Percentiles rank a stretch among this genome's conserved stretches.
Conservation (phyloP, 2,888 invertebrate genomes). For the Thecocarcelia acutangulata region DNA sequence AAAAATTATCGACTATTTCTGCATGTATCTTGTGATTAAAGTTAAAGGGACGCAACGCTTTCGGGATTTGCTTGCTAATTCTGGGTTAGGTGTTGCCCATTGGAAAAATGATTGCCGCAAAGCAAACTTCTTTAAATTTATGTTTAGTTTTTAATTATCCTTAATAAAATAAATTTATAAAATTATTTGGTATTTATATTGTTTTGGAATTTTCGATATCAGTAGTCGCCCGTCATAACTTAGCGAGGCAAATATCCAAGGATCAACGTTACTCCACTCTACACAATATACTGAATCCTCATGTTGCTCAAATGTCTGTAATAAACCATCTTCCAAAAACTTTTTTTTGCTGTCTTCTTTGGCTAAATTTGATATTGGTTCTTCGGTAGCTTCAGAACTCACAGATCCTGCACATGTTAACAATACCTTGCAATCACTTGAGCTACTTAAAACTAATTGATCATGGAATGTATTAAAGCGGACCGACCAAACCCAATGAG, state of each 20-base stretch:
- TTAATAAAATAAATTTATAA: slow-evolving; percentile 82
- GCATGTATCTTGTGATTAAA: no score
- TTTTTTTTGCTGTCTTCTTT: slow-evolving; percentile 72
- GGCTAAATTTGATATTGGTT: slow-evolving; percentile 76
- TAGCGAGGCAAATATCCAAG: slow-evolving; percentile 98
- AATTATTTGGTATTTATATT: slow-evolving; percentile 96
- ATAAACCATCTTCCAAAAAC: slow-evolving; percentile 88
- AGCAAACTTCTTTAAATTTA: not conserved
- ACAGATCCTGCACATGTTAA: slow-evolving; percentile 93
- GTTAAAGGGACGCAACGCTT: no score
- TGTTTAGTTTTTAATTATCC: not conserved
- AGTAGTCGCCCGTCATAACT: slow-evolving; percentile 98
- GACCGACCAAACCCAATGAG: slow-evolving; percentile 97
- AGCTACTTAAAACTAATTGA: slow-evolving; percentile 95
- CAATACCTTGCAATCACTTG: slow-evolving; percentile 96
- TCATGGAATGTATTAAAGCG: slow-evolving; percentile 98
- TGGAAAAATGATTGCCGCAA: no score
- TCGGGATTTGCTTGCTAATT: no score
- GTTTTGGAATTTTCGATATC: slow-evolving; percentile 95
- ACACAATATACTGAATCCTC: slow-evolving; percentile 98
- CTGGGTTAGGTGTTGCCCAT: no score
- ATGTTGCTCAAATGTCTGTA: slow-evolving; percentile 96
- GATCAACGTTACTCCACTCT: slow-evolving; percentile 98
- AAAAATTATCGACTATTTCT: no score
- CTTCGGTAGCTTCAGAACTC: slow-evolving; percentile 86